Evolutionary conservation across 1,140 invertebrate species (phyloP).

Genomic region (Drosophila kikkawai): DNA sequence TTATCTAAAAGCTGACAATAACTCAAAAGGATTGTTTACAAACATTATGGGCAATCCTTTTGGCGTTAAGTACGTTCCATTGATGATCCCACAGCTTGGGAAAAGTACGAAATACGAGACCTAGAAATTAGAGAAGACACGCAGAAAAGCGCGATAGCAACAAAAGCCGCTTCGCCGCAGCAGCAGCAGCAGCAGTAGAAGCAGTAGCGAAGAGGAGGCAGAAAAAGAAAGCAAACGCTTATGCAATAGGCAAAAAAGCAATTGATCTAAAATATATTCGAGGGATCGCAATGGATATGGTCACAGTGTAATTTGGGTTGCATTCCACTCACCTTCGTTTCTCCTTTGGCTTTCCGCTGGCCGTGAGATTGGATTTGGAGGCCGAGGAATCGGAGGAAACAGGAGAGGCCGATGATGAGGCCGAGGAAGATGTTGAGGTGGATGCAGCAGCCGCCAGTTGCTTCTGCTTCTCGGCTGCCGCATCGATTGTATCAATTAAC

Average conservation of each 20-base stretch:
- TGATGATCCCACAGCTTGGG: neutral
- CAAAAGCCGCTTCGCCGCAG: slow-evolving; percentile 19
- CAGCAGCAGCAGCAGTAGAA: slow-evolving; percentile 34
- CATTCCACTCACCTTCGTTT: slow-evolving; percentile 73
- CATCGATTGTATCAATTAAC: slow-evolving; percentile 76
- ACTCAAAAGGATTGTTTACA: neutral
- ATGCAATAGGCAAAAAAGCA: slow-evolving; percentile 61
- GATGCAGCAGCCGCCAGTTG: slow-evolving; percentile 45
- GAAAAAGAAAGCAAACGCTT: slow-evolving; percentile 78
- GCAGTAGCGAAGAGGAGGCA: slow-evolving; percentile 44
- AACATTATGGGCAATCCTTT: neutral
- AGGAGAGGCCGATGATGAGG: slow-evolving; percentile 12
- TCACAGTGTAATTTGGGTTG: neutral
- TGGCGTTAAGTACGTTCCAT: neutral
- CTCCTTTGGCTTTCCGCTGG: slow-evolving; percentile 81
- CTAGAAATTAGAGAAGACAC: slow-evolving; percentile 8
- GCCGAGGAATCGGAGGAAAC: slow-evolving; percentile 7
- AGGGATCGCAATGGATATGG: neutral
- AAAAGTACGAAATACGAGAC: slow-evolving; percentile 3
- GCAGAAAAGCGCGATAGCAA: slow-evolving; percentile 32
- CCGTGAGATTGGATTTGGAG: slow-evolving; percentile 53
- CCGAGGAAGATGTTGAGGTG: slow-evolving; percentile 1
- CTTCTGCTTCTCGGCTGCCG: slow-evolving; percentile 67
- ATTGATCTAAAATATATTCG: slow-evolving; percentile 21
- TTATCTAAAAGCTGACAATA: neutral